These are phyloP conservation scores for Steromphala cineraria DNA, from an alignment of 2,888 invertebrate species.

Conservation along the genomic window DNA sequence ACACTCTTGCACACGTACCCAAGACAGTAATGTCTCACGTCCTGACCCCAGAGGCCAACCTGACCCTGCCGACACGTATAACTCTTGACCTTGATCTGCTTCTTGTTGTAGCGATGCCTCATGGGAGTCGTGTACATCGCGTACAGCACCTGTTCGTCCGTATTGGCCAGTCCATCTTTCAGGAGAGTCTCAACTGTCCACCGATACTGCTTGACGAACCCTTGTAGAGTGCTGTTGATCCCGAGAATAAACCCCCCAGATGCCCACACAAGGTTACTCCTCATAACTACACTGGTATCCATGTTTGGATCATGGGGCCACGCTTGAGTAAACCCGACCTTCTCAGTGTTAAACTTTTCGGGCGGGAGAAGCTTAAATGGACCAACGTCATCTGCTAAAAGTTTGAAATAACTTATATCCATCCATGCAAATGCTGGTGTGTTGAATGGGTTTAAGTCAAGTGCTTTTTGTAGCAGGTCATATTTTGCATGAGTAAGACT, in stretches of 20 bases:
- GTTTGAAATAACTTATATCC: constrained; percentile 41
- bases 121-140: constrained; percentile 40
- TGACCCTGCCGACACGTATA: constrained; percentile 45
- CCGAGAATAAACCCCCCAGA: constrained; percentile 41
- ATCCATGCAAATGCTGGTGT: constrained; percentile 47
- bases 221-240: constrained; percentile 31
- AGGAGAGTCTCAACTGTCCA: constrained; percentile 35
- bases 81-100: constrained; percentile 36
- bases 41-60: constrained; percentile 38
- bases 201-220: constrained; percentile 37
- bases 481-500: constrained; percentile 48
- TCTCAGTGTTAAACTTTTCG: constrained; percentile 39
- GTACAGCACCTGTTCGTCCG: constrained; percentile 43
- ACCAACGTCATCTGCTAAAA: constrained; percentile 30
- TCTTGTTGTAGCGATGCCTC: constrained; percentile 17
- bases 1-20: constrained; percentile 43
- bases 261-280: constrained; percentile 40
- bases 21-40: constrained; percentile 40
- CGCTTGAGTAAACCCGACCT: constrained; percentile 41
- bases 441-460: constrained; percentile 31
- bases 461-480: constrained; percentile 35
- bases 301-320: constrained; percentile 38
- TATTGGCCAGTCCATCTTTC: constrained; percentile 30
- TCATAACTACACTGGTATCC: constrained; percentile 29
- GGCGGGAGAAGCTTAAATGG: constrained; percentile 43